Base-by-base conservation (phyloP, 2,797 vertebrate genomes). In the Gobionotothen gibberifrons region DNA sequence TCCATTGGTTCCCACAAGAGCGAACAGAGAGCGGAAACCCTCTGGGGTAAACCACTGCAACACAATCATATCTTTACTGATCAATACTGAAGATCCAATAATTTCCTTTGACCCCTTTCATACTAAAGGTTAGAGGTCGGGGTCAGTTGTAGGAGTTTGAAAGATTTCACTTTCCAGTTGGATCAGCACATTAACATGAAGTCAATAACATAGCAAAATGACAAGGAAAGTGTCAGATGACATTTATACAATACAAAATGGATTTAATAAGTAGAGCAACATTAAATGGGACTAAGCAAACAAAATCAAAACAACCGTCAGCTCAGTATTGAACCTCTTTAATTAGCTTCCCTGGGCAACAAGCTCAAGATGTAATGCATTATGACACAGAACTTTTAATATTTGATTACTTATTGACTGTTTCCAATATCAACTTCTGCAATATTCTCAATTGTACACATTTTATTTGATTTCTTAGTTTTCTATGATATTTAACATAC, bases 1-100 rank as follows among this genome's bases (percentile, higher is more conserved):
- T 56, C 98, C 98, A 2, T 99, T 99, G 71, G 98, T 99, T 76
- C 98, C 98, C 15, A 99, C 95, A 2, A 99, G 94, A 57, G 98
- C 96, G 47, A 99, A 98, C 29, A 99, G 95, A 51, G 98, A 98
- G 32, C 94, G 95, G 86, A 99, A 99, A 46, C 98, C 98, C 70
- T 98, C 97, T 0, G 96, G 96, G 63, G 95, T 96, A 88, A 99
- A 99, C 98, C 98, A 99, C 98, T 99, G 93, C 54, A 84, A 79
- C 0, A 63, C 49, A 86, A 65, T 32, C 36, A 82, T 1, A 53
- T 4, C n/a, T 8, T 51, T 15, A 81, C 39, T 69, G n/a, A 77
- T 61, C 19, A n/a, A 54, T 13, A 15, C 9, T 3, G 1, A 29
- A 72, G 5, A 40, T 40, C 47, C 22, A n/a, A 17, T 43, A 0